These are phyloP conservation scores for Lymantria monacha DNA, from an alignment of 2,888 invertebrate genomes.

Conservation along the genomic window DNA sequence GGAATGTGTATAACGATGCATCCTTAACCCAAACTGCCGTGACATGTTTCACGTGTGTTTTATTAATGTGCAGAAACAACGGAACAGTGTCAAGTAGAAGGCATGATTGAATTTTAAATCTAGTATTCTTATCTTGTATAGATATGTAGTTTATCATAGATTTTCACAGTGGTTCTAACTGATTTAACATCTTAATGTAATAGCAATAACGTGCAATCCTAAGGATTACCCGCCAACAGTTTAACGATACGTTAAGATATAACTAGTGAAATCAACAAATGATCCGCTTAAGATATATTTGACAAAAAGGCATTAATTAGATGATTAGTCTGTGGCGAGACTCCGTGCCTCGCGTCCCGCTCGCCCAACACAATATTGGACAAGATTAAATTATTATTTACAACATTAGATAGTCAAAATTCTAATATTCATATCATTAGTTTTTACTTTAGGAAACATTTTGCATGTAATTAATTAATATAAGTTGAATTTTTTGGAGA, in stretches of 20 bases:
- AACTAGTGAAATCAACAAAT: slow-evolving; percentile 49
- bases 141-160: slow-evolving; percentile 68
- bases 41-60: too few species aligned
- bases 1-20: too few species aligned
- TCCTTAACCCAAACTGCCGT: too few species aligned
- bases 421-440: slow-evolving; percentile 81
- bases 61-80: slow-evolving; percentile 30
- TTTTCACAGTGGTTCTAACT: slow-evolving; percentile 66
- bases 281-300: slow-evolving; percentile 52
- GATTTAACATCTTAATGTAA: slow-evolving; percentile 61
- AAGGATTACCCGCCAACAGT: slow-evolving; percentile 39
- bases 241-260: slow-evolving; percentile 51
- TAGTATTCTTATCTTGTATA: slow-evolving; percentile 73
- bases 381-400: slow-evolving; percentile 53
- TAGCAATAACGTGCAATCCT: slow-evolving; percentile 45
- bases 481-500: slow-evolving; percentile 57
- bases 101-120: slow-evolving; percentile 54
- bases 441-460: slow-evolving; percentile 76
- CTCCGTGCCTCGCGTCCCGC: slow-evolving; percentile 46
- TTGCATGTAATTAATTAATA: slow-evolving; percentile 57
- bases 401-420: slow-evolving; percentile 78
- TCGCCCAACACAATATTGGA: slow-evolving; percentile 41
- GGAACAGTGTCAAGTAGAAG: slow-evolving; percentile 56
- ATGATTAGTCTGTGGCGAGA: slow-evolving; percentile 35
- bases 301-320: slow-evolving; percentile 43